Evolutionary conservation across 2,888 invertebrate species (phyloP).

Genomic region (Phytoseiulus persimilis): DNA sequence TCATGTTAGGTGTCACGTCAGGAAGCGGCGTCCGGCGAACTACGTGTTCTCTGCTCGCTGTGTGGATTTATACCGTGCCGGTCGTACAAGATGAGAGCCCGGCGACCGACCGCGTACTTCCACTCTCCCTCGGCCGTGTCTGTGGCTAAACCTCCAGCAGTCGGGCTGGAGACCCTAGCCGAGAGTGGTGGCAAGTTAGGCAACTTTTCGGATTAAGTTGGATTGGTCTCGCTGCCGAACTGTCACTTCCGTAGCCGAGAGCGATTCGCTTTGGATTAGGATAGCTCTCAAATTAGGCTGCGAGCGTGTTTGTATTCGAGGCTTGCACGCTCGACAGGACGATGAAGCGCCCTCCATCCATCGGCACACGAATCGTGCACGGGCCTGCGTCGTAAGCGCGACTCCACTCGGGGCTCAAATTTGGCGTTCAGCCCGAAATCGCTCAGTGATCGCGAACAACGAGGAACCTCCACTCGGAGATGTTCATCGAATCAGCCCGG

Average conservation of each 20-base stretch:
- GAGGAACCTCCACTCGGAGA: too few relatives aligned
- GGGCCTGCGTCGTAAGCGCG: too few relatives aligned
- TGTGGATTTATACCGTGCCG: not conserved
- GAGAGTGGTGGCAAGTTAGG: not conserved
- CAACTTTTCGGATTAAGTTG: slow-evolving; percentile 38
- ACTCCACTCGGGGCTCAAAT: too few relatives aligned
- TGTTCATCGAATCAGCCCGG: too few relatives aligned
- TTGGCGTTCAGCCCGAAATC: too few relatives aligned
- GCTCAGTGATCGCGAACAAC: too few relatives aligned
- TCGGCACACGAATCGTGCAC: too few relatives aligned
- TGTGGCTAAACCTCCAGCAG: not conserved
- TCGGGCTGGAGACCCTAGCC: not conserved
- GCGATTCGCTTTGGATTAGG: not conserved
- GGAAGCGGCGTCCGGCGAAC: not conserved
- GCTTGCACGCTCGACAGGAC: not conserved
- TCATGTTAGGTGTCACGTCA: not conserved
- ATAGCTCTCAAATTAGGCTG: not conserved
- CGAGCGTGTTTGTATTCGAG: not conserved
- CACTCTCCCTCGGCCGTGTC: not conserved
- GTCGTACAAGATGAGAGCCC: not conserved
- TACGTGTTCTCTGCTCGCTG: not conserved
- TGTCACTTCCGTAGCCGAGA: slow-evolving; percentile 5
- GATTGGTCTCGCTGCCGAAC: slow-evolving; percentile 17
- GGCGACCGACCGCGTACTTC: not conserved
- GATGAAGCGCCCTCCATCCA: too few relatives aligned